Evolutionary conservation across 2,888 invertebrate species (phyloP), one percentile per base, ranked within the genome.

Genomic region (Andrena bicolor): DNA sequence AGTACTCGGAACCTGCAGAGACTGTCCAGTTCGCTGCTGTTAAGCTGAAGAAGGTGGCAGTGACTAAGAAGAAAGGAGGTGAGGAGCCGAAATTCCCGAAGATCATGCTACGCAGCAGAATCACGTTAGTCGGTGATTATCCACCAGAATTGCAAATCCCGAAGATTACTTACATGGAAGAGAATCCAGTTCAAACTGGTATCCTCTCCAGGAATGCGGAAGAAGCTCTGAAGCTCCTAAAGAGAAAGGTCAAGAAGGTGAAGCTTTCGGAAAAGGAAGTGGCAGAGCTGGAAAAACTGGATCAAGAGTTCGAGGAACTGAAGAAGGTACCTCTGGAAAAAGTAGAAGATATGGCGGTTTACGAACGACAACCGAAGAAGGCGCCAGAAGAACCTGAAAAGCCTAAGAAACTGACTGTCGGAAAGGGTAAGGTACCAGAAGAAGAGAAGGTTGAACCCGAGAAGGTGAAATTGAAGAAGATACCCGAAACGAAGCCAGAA

Each of bases 201-300:
- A 95, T 96, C 84, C 92, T 97, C 53, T 97, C 97, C 0, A 95
- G 97, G 90, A 96, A 96, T 92, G 94, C 96, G 8, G 95, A 96
- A 93, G 97, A 97, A 92, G 97, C 97, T 7, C 94, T 95, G 80
- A 95, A 96, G 92, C 92, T 96, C 13, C 94, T 96, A 64, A 96
- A 96, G 92, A 95, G 95, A 76, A 95, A 95, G 82, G 94, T 94
- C 1, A 96, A 95, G 88, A 95, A 95, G 89, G 94, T 95, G 2
- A 95, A 95, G 87, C 92, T 96, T 56, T 94, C 95, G 0, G 96
- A 96, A 63, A 93, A 95, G 73, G 95, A 95, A 87, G 94, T 95
- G 89, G 94, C 94, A 0, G 95, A 95, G 83, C 93, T 96, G 58
- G 96, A 96, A 92, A 95, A 95, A 89, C 94, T 96, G 82, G 95